These are phyloP conservation scores for Corythornis vintsioides DNA, from an alignment of 2,113 vertebrate species.

Conservation along the genomic window DNA sequence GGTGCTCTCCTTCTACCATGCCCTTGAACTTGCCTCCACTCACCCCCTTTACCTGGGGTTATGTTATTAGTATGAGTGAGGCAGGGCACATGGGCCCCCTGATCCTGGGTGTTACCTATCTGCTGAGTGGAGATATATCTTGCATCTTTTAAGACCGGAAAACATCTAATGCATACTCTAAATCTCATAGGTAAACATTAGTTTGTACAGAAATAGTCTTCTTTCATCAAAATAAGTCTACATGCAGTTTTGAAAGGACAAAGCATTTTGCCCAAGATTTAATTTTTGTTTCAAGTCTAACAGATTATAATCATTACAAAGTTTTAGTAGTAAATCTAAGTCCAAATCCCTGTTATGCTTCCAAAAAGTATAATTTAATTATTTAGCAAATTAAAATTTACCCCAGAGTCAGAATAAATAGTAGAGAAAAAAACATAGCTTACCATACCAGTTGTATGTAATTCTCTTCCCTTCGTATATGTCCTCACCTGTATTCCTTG, in stretches of 20 bases:
- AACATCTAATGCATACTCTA: fast-evolving
- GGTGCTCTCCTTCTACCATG: no score
- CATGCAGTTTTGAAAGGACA: background rate
- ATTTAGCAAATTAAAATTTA: background rate
- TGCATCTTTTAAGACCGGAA: background rate
- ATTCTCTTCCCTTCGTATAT: background rate
- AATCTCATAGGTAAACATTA: background rate
- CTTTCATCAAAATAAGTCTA: background rate
- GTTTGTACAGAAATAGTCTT: background rate
- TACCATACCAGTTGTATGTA: background rate
- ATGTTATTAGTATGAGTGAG: no score
- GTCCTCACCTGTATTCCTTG: background rate
- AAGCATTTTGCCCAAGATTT: background rate
- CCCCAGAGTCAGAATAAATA: background rate
- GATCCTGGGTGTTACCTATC: no score
- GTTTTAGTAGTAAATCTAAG: background rate
- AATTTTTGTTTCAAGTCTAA: background rate
- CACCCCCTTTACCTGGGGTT: no score
- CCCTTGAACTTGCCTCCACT: no score
- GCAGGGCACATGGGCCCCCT: no score
- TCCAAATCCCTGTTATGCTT: background rate
- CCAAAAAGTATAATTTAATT: background rate
- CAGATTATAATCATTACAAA: background rate
- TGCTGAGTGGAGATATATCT: no score
- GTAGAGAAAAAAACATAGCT: background rate